A percentile compares a stretch with the other conserved stretches of the same genome.
These are phyloP conservation scores for Melipona quadrifasciata DNA, from an alignment of 1,140 invertebrate species.

Conservation along the genomic window DNA sequence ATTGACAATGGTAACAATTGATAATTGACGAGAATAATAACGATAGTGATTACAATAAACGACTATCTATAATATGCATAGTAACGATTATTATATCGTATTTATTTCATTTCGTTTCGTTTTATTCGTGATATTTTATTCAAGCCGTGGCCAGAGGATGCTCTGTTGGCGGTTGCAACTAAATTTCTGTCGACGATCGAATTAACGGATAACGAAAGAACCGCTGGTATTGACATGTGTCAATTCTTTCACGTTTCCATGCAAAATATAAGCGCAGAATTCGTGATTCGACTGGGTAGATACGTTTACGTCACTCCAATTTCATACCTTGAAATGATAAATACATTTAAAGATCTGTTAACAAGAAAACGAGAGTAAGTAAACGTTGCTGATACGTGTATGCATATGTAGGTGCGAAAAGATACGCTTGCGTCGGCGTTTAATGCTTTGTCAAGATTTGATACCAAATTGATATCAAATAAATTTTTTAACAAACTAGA, in stretches of 20 bases:
- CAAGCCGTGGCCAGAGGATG: conserved; percentile 96
- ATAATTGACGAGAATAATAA: too few relatives aligned
- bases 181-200: conserved; percentile 94
- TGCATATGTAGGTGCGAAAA: too few relatives aligned
- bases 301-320: conserved; percentile 97
- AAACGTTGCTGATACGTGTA: too few relatives aligned
- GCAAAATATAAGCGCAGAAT: conserved; percentile 88
- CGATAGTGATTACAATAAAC: too few relatives aligned
- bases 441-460: neutral
- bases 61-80: too few relatives aligned
- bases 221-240: conserved; percentile 92
- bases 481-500: conserved; percentile 72
- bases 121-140: conserved; percentile 13
- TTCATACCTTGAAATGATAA: conserved; percentile 96
- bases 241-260: conserved; percentile 95
- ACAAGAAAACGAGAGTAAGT: conserved; percentile 80
- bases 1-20: neutral
- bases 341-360: conserved; percentile 93
- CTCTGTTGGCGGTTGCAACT: conserved; percentile 93
- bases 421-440: too few relatives aligned
- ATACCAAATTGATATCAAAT: neutral
- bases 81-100: too few relatives aligned
- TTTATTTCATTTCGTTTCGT: too few relatives aligned
- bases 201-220: conserved; percentile 86
- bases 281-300: conserved; percentile 86